A percentile compares a stretch with the other conserved stretches of the same genome.
phyloP scores from a whole-genome alignment of 1,140 invertebrate genomes.

The Drosophila nannoptera region DNA sequence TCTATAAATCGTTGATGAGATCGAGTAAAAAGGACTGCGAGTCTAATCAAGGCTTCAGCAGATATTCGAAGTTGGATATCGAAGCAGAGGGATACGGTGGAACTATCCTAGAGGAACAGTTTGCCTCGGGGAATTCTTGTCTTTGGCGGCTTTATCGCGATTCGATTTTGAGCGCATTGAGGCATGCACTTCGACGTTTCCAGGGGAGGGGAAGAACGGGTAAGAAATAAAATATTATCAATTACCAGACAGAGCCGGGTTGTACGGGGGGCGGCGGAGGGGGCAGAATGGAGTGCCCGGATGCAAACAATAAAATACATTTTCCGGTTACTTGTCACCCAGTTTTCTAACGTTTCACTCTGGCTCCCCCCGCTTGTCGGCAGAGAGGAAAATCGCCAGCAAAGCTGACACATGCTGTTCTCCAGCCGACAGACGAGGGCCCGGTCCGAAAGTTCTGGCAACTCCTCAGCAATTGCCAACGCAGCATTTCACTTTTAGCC shows the following conservation, averaged over 20 bases:
- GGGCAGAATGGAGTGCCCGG: slow-evolving; percentile 66
- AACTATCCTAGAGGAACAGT: too few species aligned
- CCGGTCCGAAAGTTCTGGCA: slow-evolving; percentile 51
- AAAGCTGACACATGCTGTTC: slow-evolving; percentile 72
- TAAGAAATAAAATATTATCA: slow-evolving; percentile 73
- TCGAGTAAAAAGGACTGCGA: too few species aligned
- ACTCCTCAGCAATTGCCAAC: slow-evolving; percentile 74
- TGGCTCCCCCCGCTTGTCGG: neutral
- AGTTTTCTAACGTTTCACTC: slow-evolving; percentile 56
- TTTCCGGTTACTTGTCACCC: slow-evolving; percentile 77
- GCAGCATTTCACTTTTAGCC: slow-evolving; percentile 72
- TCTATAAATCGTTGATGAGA: neutral
- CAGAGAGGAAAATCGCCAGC: slow-evolving; percentile 51
- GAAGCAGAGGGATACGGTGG: too few species aligned
- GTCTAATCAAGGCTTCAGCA: too few species aligned
- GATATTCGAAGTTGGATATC: too few species aligned
- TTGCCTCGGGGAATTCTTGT: too few species aligned
- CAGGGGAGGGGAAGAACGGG: neutral
- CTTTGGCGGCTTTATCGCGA: too few species aligned
- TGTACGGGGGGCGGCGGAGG: neutral
- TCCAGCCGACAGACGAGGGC: slow-evolving; percentile 24
- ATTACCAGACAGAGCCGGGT: slow-evolving; percentile 66
- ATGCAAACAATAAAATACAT: slow-evolving; percentile 78
- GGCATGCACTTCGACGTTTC: too few species aligned
- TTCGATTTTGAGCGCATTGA: too few species aligned